A percentile compares a stretch with the other conserved stretches of the same genome.
phyloP scores from a whole-genome alignment of 2,888 invertebrate species.

The Imbricaverruca yamaguchii region DNA sequence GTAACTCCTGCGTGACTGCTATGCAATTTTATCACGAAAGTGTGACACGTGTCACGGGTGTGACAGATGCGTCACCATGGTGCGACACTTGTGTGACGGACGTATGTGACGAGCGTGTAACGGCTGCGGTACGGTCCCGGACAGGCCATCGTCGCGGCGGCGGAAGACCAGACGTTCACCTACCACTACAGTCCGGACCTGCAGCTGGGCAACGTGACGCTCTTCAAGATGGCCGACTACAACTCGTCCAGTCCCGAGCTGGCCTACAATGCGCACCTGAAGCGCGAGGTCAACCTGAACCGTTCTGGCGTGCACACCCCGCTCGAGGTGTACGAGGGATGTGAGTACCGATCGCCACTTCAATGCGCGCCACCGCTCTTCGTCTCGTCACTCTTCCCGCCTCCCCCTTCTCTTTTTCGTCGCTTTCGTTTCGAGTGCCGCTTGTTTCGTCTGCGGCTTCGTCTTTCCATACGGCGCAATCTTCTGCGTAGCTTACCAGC shows the following conservation, averaged over 20 bases:
- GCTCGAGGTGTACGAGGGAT: slow-evolving; percentile 46
- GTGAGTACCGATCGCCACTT: slow-evolving; percentile 36
- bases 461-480: too few species aligned
- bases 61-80: neutral
- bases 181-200: neutral
- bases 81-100: neutral
- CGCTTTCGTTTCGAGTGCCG: neutral
- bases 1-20: too few species aligned
- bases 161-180: neutral
- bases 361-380: neutral
- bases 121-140: neutral
- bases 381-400: neutral
- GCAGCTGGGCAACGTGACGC: neutral
- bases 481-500: too few species aligned
- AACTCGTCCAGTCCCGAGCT: neutral
- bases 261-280: neutral
- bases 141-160: neutral
- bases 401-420: neutral
- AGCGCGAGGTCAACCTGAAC: neutral
- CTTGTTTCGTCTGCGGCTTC: too few species aligned
- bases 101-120: neutral
- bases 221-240: slow-evolving; percentile 14
- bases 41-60: neutral
- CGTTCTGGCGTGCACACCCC: slow-evolving; percentile 45
- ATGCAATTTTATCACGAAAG: neutral